phyloP scores from a whole-genome alignment of 2,113 vertebrate species.

The Zosterops lateralis region DNA sequence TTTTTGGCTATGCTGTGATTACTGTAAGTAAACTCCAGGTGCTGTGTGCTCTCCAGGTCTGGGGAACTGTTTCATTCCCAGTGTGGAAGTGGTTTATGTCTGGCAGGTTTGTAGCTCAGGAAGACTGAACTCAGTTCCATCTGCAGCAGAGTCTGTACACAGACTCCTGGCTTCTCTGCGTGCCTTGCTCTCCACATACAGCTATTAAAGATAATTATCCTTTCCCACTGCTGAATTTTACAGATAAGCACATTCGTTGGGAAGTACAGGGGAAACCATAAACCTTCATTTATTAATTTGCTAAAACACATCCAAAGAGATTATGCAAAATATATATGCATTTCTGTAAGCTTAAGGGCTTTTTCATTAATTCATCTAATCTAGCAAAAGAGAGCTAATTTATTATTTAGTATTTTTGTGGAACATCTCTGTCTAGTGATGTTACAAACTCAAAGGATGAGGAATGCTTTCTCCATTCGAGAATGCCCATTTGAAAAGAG shows the following conservation, averaged over 20 bases:
- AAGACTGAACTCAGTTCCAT: not conserved
- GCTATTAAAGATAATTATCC: not conserved
- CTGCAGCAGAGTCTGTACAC: not conserved
- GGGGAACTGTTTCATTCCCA: not conserved
- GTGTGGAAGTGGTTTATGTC: not conserved
- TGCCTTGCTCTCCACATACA: not conserved
- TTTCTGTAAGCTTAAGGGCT: not conserved
- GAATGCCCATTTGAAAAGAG: not conserved
- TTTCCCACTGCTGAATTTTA: not conserved
- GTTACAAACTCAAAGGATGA: not conserved
- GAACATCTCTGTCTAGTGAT: not conserved
- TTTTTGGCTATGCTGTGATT: not conserved
- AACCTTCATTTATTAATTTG: not conserved
- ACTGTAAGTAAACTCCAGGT: not conserved
- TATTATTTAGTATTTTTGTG: not conserved
- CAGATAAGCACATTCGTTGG: not conserved
- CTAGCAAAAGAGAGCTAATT: not conserved
- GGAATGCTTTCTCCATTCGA: not conserved
- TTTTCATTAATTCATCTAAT: not conserved
- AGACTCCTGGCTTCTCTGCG: not conserved
- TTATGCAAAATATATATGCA: not conserved
- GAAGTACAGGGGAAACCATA: not conserved
- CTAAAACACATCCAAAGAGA: not conserved
- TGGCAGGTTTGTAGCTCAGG: not conserved
- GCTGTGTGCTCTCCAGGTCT: not conserved